Base-by-base conservation (phyloP, 2,797 vertebrate species). In the Linurgus olivaceus region DNA sequence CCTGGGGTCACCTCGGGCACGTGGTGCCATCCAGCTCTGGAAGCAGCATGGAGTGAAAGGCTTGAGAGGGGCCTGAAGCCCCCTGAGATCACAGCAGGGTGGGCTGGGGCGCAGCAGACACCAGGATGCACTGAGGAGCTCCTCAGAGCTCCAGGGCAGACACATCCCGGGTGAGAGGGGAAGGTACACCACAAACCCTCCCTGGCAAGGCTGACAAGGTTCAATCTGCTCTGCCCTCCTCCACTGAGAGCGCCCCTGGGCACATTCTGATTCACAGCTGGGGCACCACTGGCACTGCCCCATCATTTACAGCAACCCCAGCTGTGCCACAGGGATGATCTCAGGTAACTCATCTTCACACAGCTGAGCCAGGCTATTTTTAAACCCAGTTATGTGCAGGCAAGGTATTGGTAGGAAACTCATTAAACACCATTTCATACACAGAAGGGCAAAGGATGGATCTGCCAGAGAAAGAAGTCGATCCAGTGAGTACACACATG, bases 281-380 rank as follows among this genome's bases (percentile, higher is more conserved):
- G 66, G 66, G 42, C 42, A 31, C 0, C 9, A 2, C 63, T 76
- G 78, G 77, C 84, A 52, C 19, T 9, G 17, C 9, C 59, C 83
- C 21, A 52, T 9, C 52, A 7, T 4, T 68, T 7, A 68, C 24
- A 83, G 72, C 52, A 67, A 47, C n/a, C 72, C 42, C 82, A 75
- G 1, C 18, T 62, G 74, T 67, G 75, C 74, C 71, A 55, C 6
- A 51, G 0, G 0, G 65, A 35, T 55, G 31, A 58, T 17, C 89
- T 68, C 1, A 8, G 79, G 57, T 72, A 48, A 31, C 78, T 80
- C 85, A 63, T 52, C 87, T 77, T 74, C 16, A 68, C 62, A 55
- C 82, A 93, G 79, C 52, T 72, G 44, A 94, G 79, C 11, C 58
- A 28, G 66, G 10, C 79, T 94, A 72, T 81, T 90, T 91, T 93